These are phyloP conservation scores for Dromaius novaehollandiae DNA, from an alignment of 2,113 vertebrate genomes.

Conservation along the genomic window DNA sequence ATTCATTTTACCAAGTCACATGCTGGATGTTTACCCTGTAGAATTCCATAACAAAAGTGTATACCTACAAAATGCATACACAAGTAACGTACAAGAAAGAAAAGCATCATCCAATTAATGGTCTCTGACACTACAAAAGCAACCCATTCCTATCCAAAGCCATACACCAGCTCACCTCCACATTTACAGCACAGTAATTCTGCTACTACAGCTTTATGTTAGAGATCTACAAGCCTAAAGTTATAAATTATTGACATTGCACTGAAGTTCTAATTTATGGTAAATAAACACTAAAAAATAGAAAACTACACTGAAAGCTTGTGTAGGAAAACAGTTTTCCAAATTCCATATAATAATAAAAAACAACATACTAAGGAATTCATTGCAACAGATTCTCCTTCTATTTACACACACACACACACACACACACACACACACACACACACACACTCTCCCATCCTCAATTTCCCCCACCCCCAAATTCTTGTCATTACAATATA, in stretches of 20 bases:
- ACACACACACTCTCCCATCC: neutral
- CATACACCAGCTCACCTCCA: accelerated
- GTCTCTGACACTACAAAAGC: accelerated
- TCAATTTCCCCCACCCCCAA: neutral
- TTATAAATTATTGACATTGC: neutral
- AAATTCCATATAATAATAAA: neutral
- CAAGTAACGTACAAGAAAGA: accelerated
- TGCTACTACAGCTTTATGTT: accelerated
- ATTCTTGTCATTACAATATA: neutral
- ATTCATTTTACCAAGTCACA: neutral
- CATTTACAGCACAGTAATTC: accelerated
- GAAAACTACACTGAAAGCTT: neutral
- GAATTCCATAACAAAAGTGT: accelerated
- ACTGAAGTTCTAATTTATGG: neutral
- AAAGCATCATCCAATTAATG: neutral
- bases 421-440: neutral
- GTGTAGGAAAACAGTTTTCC: neutral
- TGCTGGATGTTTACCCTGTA: accelerated
- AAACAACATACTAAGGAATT: neutral
- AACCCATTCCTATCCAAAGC: accelerated
- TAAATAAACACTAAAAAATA: neutral
- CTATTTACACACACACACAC: neutral
- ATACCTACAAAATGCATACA: no score
- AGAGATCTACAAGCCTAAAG: neutral
- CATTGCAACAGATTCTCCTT: neutral